Base-by-base conservation (phyloP, 64 coral and sea anemone species). In the Trachythela sp. region DNA sequence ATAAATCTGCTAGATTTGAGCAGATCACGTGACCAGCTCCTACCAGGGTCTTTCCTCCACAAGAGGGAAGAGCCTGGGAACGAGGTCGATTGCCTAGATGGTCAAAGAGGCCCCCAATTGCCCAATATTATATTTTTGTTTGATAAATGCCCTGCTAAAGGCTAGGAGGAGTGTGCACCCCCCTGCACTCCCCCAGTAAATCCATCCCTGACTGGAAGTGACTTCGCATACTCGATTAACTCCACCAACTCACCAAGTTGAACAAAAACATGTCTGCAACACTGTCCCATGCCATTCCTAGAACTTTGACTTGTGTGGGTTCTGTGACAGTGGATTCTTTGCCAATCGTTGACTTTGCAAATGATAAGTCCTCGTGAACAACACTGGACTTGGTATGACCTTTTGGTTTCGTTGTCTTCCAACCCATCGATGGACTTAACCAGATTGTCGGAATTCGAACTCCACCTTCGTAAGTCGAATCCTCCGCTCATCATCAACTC, bases 401-500 rank as follows among this genome's bases (percentile, higher is more conserved):
- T 72, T 0, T 72, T 9, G 68, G 32, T 72, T 26, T 26, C 68
- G 9, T 72, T 26, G 68, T 26, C 68, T 72, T 72, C 68, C 68
- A 72, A 72, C 68, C 17, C 68, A 10, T 52, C 49, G 26, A 72
- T 72, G 32, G 32, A 72, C 26, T 72, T 72, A 1, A 72, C 68
- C 27, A 72, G 68, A 26, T 26, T 72, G 10, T 26, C 26, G 68
- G 68, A 72, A 72, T 72, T 72, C 27, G 68, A 72, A 10, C 10
- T 72, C 0, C 68, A 72, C 26, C 27, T 72, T 26, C 68, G 68
- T 26, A 72, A 72, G 42, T 89, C 83, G 24, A 89, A 89, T 43
- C 49, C 85, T 49, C 88, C 88, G 48, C 27, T 77, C 26, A 18
- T n/a, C 89, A 90, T 91, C 29, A 85, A 64, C 35, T 85, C 54